These are phyloP conservation scores for Chamaetylas fuelleborni DNA, from an alignment of 2,113 vertebrate genomes.

Conservation along the genomic window DNA sequence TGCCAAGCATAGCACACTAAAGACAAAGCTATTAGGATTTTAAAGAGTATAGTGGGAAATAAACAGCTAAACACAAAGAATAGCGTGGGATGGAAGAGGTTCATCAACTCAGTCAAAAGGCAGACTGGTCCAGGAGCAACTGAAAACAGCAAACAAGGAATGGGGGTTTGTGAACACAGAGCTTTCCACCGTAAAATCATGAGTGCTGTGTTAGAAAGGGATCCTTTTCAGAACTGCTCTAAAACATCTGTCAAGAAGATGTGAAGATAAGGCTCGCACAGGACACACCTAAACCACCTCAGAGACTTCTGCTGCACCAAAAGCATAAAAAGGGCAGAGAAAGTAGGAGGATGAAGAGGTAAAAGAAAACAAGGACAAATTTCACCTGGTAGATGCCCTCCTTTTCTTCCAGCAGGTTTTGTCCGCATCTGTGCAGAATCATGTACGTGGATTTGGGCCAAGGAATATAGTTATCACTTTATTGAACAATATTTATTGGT, in stretches of 20 bases:
- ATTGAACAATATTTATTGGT: conserved; percentile 17
- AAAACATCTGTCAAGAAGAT: not conserved
- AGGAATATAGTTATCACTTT: conserved; percentile 6
- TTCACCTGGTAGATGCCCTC: not conserved
- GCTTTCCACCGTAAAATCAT: not conserved
- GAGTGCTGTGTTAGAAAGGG: not conserved
- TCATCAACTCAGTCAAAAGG: accelerated
- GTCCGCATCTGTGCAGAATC: not conserved
- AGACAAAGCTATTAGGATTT: not conserved
- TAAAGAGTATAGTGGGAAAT: not conserved
- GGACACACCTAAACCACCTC: not conserved
- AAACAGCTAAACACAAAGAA: not conserved
- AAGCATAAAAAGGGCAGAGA: not conserved
- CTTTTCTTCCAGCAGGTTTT: not conserved
- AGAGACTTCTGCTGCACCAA: not conserved
- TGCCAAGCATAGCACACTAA: not conserved
- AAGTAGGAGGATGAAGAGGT: not conserved
- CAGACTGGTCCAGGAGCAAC: not conserved
- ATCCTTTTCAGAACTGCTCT: not conserved
- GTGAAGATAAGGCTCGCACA: not conserved
- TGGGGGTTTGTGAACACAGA: not conserved
- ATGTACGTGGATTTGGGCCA: not conserved
- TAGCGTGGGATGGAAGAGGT: not conserved
- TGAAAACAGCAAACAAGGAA: not conserved
- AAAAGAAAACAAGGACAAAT: not conserved